Conservation (phyloP, 2,113 vertebrate genomes). For the Chinchilla lanigera region DNA sequence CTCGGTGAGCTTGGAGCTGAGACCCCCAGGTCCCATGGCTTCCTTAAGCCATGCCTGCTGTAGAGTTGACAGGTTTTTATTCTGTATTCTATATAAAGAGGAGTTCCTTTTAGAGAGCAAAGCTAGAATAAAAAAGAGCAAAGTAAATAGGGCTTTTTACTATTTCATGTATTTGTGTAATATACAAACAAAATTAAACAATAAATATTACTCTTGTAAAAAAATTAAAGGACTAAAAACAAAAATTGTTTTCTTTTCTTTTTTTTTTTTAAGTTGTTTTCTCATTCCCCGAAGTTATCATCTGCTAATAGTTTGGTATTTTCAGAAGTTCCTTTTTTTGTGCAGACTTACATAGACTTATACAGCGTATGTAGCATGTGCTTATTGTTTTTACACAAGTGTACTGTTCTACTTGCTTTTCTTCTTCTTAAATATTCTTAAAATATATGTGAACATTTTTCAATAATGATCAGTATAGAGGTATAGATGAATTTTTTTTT, state of each 20-base stretch:
- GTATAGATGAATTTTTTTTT: neutral
- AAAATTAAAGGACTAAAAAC: neutral
- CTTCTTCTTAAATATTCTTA: neutral
- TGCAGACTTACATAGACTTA: fast-evolving
- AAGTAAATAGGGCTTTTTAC: neutral
- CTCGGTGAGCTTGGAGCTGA: neutral
- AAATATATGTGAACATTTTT: neutral
- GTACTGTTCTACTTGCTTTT: neutral
- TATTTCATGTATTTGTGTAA: neutral
- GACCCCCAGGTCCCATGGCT: neutral
- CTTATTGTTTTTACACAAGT: neutral
- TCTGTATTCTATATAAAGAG: neutral
- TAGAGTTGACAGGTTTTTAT: neutral
- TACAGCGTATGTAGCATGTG: neutral
- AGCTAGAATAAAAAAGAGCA: too few species aligned
- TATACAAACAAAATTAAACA: neutral
- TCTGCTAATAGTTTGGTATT: neutral
- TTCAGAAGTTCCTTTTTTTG: neutral
- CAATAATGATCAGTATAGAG: neutral
- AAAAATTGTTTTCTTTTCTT: too few species aligned
- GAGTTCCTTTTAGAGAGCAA: neutral
- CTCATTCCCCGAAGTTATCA: neutral
- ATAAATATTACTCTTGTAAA: neutral
- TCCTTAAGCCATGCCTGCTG: neutral
- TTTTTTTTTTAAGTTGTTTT: too few species aligned